Evolutionary conservation across 2,797 vertebrate genomes (phyloP), one percentile per base, ranked within the genome.

Genomic region (Sylvilagus floridanus): DNA sequence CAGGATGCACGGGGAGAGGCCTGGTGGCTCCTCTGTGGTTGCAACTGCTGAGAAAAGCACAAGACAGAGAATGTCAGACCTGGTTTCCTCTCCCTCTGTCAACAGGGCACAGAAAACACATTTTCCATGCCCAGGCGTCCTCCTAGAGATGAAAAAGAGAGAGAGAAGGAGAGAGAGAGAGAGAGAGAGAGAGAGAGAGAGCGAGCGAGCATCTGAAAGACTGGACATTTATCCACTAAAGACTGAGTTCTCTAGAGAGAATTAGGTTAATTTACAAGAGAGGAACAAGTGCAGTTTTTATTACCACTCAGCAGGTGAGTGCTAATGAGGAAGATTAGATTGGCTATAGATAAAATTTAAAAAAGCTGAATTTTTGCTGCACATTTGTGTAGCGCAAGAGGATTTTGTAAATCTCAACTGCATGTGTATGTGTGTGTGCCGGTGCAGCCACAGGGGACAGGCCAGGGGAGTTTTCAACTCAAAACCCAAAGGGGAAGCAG

Each of bases 301-400:
- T 96, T 84, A 75, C 62, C 69, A 54, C 84, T 92, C 92, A 91
- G 87, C 77, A 81, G 85, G 94, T 88, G 84, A 82, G 96, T 96
- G 88, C 84, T 96, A 94, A 96, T 96, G 92, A 95, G 69, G 47
- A 90, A 85, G 66, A 92, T 95, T 90, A 94, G 83, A 90, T 63
- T 65, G 24, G 90, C 93, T 96, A 90, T 19, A 76, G 73, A 84
- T 22, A 71, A 88, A 96, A 92, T 81, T 93, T 91, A 87, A 50
- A 88, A 87, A 50, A 83, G 88, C 32, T 65, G 73, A 90, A 6
- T 85, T 92, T 93, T 63, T 17, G 54, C 69, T 94, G 65, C 69
- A 81, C 26, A 60, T 69, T 90, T 88, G 37, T 95, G 82, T 37
- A 16, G 62, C 65, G n/a, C 72, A 62, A 85, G 81, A 93, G 75